Percentiles rank a stretch among this genome's conserved stretches.
phyloP scores from a whole-genome alignment of 2,113 vertebrate genomes.

The Gopherus evgoodei region DNA sequence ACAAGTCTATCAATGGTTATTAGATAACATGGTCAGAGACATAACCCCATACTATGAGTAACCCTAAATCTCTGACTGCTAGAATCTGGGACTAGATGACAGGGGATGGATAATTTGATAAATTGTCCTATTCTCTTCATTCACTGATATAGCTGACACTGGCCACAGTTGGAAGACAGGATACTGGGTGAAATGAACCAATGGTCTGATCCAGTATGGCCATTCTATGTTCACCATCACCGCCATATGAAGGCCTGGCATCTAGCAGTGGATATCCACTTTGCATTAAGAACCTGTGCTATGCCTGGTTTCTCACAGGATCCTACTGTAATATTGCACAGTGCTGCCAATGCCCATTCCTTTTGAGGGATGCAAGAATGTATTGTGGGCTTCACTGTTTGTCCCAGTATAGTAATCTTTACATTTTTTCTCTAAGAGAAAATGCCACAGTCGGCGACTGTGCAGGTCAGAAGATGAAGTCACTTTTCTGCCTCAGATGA shows the following conservation, averaged over 20 bases:
- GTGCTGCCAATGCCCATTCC: rapidly evolving
- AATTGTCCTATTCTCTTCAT: neutral
- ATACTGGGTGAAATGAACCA: neutral
- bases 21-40: neutral
- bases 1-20: neutral
- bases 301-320: neutral
- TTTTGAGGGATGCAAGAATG: neutral
- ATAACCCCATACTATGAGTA: neutral
- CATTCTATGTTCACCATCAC: neutral
- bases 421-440: neutral
- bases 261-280: rapidly evolving
- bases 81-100: too few relatives aligned
- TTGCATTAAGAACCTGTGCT: neutral
- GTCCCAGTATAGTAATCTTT: neutral
- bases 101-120: neutral
- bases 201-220: neutral
- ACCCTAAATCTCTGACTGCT: neutral
- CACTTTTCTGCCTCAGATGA: neutral
- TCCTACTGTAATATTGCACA: neutral
- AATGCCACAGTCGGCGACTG: neutral
- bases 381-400: rapidly evolving
- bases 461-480: rapidly evolving
- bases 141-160: neutral
- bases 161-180: neutral
- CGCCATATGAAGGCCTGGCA: neutral